A percentile compares a stretch with the other conserved stretches of the same genome.
These are phyloP conservation scores for Stomatorhinus ivindoensis DNA, from an alignment of 2,113 vertebrate genomes.

Conservation along the genomic window DNA sequence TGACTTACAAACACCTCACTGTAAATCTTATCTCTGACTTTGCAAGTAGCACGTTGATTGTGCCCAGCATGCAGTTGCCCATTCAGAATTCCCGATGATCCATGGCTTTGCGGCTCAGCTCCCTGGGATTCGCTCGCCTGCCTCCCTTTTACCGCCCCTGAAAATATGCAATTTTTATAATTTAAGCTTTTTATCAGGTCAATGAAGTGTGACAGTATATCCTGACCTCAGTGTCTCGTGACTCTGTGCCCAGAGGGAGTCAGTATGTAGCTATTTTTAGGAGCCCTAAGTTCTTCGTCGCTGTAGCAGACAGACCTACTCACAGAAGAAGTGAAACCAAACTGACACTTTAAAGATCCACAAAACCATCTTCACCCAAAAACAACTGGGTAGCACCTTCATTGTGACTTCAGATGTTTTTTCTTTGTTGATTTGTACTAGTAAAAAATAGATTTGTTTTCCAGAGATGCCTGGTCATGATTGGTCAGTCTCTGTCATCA, in stretches of 20 bases:
- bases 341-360: background rate
- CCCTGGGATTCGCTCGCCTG: background rate
- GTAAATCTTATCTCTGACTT: background rate
- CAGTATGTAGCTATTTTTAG: background rate
- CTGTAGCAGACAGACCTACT: background rate
- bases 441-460: background rate
- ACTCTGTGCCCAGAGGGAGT: background rate
- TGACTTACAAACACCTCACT: background rate
- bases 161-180: background rate
- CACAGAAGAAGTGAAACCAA: background rate
- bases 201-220: background rate
- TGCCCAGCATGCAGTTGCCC: background rate
- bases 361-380: background rate
- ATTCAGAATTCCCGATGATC: background rate
- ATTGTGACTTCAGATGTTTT: background rate
- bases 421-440: background rate
- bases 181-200: background rate
- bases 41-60: background rate
- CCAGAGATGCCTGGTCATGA: background rate
- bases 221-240: background rate
- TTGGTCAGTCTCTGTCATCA: background rate
- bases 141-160: background rate
- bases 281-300: background rate
- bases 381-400: background rate
- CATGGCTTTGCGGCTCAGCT: background rate